These are phyloP conservation scores for Vireo altiloquus DNA, from an alignment of 2,113 vertebrate genomes.

Conservation along the genomic window DNA sequence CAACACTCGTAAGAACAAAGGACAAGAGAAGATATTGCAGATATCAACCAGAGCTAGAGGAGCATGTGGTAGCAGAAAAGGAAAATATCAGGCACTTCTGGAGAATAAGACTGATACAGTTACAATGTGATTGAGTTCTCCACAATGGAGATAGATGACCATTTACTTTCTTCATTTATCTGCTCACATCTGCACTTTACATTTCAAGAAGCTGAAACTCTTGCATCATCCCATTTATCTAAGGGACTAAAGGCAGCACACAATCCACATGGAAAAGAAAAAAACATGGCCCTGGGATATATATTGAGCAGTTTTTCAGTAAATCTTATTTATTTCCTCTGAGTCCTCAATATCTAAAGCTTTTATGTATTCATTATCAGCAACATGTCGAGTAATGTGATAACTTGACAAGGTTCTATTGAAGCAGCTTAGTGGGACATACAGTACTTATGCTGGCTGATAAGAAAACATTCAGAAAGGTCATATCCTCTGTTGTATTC, in stretches of 20 bases:
- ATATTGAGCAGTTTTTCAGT: slow-evolving; percentile 49
- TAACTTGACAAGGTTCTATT: slow-evolving; percentile 71
- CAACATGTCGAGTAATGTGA: slow-evolving; percentile 57
- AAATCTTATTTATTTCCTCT: slow-evolving; percentile 66
- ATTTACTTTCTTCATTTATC: slow-evolving; percentile 47
- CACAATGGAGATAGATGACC: slow-evolving; percentile 39
- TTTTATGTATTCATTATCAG: slow-evolving; percentile 71
- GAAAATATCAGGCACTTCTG: background rate
- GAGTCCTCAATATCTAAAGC: slow-evolving; percentile 63
- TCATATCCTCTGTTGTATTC: slow-evolving; percentile 60
- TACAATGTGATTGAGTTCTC: slow-evolving; percentile 32
- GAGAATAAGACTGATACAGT: background rate
- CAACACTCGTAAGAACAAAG: background rate
- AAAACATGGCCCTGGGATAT: slow-evolving; percentile 22
- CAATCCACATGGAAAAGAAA: slow-evolving; percentile 1
- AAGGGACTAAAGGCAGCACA: slow-evolving; percentile 26
- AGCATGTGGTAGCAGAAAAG: background rate
- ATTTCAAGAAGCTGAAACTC: slow-evolving; percentile 44
- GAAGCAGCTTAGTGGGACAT: slow-evolving; percentile 65
- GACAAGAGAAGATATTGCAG: background rate
- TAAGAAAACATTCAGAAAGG: slow-evolving; percentile 70
- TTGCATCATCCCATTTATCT: slow-evolving; percentile 48
- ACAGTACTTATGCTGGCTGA: slow-evolving; percentile 54
- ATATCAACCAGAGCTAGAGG: background rate
- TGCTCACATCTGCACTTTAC: slow-evolving; percentile 21